Conservation (phyloP, 2,113 vertebrate species). For the Prionailurus viverrinus region DNA sequence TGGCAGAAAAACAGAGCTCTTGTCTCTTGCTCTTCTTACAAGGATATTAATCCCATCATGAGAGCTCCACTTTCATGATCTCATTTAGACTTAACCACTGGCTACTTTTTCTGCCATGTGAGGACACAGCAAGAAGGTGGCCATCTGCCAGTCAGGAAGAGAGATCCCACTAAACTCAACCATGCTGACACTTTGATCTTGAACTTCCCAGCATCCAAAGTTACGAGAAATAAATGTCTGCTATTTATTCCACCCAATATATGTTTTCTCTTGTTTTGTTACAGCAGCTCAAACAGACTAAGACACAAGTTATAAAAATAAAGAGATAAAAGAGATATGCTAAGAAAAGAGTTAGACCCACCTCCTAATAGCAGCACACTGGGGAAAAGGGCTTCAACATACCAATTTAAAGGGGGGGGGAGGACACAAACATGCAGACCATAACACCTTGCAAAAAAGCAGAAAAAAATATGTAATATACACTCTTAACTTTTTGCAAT, state of each 20-base stretch:
- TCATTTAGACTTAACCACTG: not conserved
- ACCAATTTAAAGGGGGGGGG: not conserved
- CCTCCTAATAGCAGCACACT: not conserved
- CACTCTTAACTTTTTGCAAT: not conserved
- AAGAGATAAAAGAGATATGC: not conserved
- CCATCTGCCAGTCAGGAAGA: not conserved
- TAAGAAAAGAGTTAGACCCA: not conserved
- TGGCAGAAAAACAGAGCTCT: not conserved
- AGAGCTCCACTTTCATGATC: not conserved
- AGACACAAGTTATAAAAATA: not conserved
- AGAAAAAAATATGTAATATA: slow-evolving; percentile 13
- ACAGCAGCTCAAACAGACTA: not conserved
- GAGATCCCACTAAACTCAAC: not conserved
- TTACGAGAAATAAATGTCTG: not conserved
- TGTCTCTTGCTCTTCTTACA: not conserved
- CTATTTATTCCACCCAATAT: not conserved
- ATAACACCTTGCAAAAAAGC: not conserved
- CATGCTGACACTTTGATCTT: not conserved
- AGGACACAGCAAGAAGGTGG: not conserved
- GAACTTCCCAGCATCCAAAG: not conserved
- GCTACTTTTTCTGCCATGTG: not conserved
- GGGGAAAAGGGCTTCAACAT: not conserved
- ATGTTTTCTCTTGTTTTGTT: not conserved
- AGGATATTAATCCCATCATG: not conserved
- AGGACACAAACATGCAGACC: not conserved